Conservation (phyloP, 1,140 invertebrate species). For the Drosophila sproati region DNA sequence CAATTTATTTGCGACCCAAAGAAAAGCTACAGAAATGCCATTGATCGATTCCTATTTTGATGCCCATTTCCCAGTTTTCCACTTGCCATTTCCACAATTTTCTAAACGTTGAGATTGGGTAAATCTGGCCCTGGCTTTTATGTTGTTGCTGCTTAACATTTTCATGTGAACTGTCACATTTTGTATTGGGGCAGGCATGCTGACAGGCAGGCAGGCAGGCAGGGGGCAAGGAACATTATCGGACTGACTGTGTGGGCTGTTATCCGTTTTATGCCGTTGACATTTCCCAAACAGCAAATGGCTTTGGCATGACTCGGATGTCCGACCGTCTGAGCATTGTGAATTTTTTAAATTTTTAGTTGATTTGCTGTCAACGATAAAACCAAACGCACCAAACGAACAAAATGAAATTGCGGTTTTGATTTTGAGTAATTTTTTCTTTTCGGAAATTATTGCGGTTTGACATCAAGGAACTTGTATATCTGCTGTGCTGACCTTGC, state of each 20-base stretch:
- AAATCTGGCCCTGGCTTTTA: slow-evolving; percentile 73
- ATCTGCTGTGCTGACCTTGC: slow-evolving; percentile 2
- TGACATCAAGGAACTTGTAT: slow-evolving; percentile 1
- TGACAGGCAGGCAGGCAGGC: not conserved
- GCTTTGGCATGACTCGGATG: slow-evolving; percentile 40
- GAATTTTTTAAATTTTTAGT: slow-evolving; percentile 55
- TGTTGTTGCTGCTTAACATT: slow-evolving; percentile 52
- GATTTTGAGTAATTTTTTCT: slow-evolving; percentile 32
- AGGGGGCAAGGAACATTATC: not conserved
- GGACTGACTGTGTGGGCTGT: slow-evolving; percentile 40
- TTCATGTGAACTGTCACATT: slow-evolving; percentile 78
- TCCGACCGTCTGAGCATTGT: slow-evolving; percentile 28
- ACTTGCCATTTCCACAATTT: slow-evolving; percentile 16
- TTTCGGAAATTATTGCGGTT: slow-evolving; percentile 19
- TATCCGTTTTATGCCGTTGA: slow-evolving; percentile 75
- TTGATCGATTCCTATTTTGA: slow-evolving; percentile 66
- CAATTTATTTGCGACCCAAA: slow-evolving; percentile 75
- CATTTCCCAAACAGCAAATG: slow-evolving; percentile 73
- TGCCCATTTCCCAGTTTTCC: slow-evolving; percentile 17
- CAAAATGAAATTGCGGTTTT: slow-evolving; percentile 46
- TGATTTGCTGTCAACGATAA: slow-evolving; percentile 47
- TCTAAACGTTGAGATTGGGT: slow-evolving; percentile 62
- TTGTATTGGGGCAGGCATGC: slow-evolving; percentile 23
- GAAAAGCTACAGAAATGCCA: slow-evolving; percentile 65
- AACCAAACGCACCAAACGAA: slow-evolving; percentile 23